Evolutionary conservation across 2,113 vertebrate species (phyloP), one percentile per base, ranked within the genome.

Genomic region (Eleginops maclovinus): DNA sequence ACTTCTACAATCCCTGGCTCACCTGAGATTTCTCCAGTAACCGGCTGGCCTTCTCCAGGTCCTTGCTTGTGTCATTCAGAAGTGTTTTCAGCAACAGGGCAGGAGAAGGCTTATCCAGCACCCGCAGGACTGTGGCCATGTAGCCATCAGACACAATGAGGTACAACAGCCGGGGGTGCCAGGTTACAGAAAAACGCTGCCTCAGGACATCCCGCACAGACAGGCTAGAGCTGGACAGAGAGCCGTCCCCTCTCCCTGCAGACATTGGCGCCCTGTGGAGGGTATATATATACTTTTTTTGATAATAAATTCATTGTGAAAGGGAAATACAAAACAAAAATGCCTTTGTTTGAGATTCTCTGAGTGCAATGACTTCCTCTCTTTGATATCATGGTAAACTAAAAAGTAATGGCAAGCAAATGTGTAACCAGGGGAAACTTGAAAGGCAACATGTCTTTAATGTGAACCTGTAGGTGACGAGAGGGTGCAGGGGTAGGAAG

Each of bases 121-220:
- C 90, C 47, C 91, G 94, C 65, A 99, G 94, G 3, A 96, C 92
- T 4, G 97, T 98, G 82, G 96, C 79, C 95, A 97, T 96, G 83
- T 98, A 99, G 16, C 98, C 98, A 79, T 99, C 98, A 43, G 98
- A 99, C 67, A 97, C 93, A 47, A 99, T 86, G 72, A 99, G 93
- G 91, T 96, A 96, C 14, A 96, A 93, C 12, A 96, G 90, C 16
- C 93, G 94, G 1, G 97, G 95, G 69, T 99, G 98, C 56, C 96
- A 96, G 63, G 96, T 94, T 79, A 99, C 86, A 21, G 97, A 99
- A 85, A 96, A 99, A 14, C 95, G 95, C 92, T 99, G 98, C 55
- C 96, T 95, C 90, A 96, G 75, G 40, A 90, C 26, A 24, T 99
- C 98, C 49, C 16, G 86, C 31, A 95, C 94, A 50, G 97, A 99